A percentile compares a stretch with the other conserved stretches of the same genome.
Evolutionary conservation across 2,888 invertebrate species (phyloP).

Genomic region (Amblyteles armatorius): DNA sequence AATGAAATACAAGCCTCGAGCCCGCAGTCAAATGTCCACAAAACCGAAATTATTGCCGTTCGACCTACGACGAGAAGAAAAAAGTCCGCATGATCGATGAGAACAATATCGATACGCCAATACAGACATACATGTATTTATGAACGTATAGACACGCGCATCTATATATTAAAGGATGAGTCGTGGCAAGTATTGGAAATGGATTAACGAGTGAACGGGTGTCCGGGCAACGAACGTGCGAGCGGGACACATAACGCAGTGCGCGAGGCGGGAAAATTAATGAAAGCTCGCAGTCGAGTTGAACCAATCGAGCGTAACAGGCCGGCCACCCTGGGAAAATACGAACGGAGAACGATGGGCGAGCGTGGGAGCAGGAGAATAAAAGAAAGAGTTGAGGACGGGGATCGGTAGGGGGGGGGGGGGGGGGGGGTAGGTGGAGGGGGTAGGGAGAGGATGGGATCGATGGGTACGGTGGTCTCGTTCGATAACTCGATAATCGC

Average conservation of each 20-base stretch:
- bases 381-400: slow-evolving; percentile 29
- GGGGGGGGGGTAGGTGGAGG: neutral
- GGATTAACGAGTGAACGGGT: slow-evolving; percentile 49
- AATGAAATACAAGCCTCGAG: slow-evolving; percentile 17
- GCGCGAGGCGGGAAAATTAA: slow-evolving; percentile 54
- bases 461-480: slow-evolving; percentile 55
- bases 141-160: neutral
- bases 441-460: slow-evolving; percentile 45
- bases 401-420: neutral
- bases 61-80: neutral
- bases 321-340: slow-evolving; percentile 51
- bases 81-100: slow-evolving; percentile 4
- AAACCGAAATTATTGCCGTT: slow-evolving; percentile 1
- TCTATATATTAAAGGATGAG: slow-evolving; percentile 14
- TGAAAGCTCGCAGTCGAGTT: slow-evolving; percentile 57
- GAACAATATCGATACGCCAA: slow-evolving; percentile 6
- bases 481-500: slow-evolving; percentile 68
- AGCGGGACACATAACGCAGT: slow-evolving; percentile 22
- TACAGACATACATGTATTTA: neutral
- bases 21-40: slow-evolving; percentile 32
- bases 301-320: slow-evolving; percentile 57
- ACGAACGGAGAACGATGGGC: slow-evolving; percentile 25
- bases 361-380: slow-evolving; percentile 33
- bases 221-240: slow-evolving; percentile 28
- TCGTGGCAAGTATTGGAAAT: slow-evolving; percentile 48